These are phyloP conservation scores for Tenodera sinensis DNA, from an alignment of 2,888 invertebrate genomes.

Conservation along the genomic window DNA sequence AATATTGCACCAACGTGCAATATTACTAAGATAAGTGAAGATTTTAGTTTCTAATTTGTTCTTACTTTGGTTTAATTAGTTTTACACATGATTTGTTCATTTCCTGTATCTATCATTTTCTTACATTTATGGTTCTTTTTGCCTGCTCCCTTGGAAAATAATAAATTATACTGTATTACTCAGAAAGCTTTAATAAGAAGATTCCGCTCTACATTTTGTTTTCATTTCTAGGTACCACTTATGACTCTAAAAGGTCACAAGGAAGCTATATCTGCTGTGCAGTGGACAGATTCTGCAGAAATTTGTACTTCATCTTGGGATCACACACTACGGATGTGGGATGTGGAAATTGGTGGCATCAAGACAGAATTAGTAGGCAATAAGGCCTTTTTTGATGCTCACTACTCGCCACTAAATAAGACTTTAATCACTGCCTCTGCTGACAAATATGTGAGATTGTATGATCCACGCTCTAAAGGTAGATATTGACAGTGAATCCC, in stretches of 20 bases:
- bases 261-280: constrained; percentile 80
- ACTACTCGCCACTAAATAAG: constrained; percentile 74
- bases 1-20: too few species aligned
- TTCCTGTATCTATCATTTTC: too few species aligned
- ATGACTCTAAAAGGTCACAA: constrained; percentile 88
- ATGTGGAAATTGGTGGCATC: constrained; percentile 77
- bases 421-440: constrained; percentile 82
- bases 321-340: constrained; percentile 93
- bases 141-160: too few species aligned
- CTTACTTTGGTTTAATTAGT: too few species aligned
- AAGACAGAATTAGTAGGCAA: constrained; percentile 81
- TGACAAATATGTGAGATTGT: constrained; percentile 85
- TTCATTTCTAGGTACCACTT: constrained; percentile 63
- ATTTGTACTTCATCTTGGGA: constrained; percentile 91
- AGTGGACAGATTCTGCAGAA: constrained; percentile 72
- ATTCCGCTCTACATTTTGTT: background rate
- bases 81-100: too few species aligned
- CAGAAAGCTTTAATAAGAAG: background rate
- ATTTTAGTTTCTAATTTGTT: too few species aligned
- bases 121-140: too few species aligned
- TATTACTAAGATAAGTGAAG: too few species aligned
- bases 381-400: constrained; percentile 84
- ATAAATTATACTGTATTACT: too few species aligned
- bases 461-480: constrained; percentile 87
- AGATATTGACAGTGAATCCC: constrained; percentile 30